Percentiles rank a stretch among this genome's conserved stretches.
These are phyloP conservation scores for Elephas maximus DNA, from an alignment of 2,113 vertebrate genomes.

Conservation along the genomic window DNA sequence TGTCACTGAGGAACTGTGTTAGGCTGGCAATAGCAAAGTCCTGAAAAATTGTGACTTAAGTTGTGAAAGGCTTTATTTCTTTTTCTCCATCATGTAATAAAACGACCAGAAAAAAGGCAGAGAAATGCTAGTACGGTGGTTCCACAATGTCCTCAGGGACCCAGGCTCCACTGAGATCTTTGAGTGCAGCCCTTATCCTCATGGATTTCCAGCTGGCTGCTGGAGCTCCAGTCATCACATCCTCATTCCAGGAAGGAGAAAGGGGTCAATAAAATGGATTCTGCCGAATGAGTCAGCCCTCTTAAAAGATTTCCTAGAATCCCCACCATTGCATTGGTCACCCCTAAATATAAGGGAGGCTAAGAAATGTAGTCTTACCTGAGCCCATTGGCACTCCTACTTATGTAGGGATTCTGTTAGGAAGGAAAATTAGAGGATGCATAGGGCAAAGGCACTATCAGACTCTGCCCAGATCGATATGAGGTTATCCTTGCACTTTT, in stretches of 20 bases:
- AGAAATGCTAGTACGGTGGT: background rate
- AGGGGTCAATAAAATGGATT: background rate
- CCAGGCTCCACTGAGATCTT: background rate
- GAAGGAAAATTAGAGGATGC: background rate
- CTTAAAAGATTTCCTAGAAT: constrained; percentile 27
- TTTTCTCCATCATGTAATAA: background rate
- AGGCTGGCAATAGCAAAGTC: background rate
- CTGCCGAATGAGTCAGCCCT: background rate
- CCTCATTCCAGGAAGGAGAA: constrained; percentile 18
- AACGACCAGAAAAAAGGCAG: background rate
- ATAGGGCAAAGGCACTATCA: background rate
- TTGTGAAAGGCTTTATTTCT: background rate
- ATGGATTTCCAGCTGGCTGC: background rate
- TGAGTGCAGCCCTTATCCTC: background rate
- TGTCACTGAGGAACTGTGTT: background rate
- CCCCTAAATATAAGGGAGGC: background rate
- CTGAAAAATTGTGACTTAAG: background rate
- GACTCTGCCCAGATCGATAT: background rate
- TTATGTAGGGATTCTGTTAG: background rate
- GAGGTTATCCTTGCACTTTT: background rate
- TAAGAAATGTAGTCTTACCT: background rate
- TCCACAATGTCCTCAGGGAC: background rate
- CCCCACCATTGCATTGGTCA: background rate
- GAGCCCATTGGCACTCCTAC: background rate
- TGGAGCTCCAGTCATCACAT: background rate